A percentile compares a stretch with the other conserved stretches of the same genome.
These are phyloP conservation scores for Crossaster papposus DNA, from an alignment of 53 echinoderm and acorn worm species.

Conservation along the genomic window DNA sequence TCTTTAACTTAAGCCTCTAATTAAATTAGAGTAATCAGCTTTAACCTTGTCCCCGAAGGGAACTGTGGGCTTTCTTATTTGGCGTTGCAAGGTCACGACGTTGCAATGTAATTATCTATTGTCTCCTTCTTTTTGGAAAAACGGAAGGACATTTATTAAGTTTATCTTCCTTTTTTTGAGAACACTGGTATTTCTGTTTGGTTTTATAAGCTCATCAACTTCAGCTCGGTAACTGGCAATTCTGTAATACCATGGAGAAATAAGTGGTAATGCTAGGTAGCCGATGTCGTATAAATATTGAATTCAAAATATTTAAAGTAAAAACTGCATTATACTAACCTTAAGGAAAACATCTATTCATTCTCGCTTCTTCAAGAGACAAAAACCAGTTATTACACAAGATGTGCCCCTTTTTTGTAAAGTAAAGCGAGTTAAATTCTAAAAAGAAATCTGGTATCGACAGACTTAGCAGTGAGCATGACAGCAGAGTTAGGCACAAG, in stretches of 20 bases:
- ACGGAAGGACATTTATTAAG: no score
- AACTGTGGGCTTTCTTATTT: constrained; percentile 13
- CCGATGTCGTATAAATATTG: neutral
- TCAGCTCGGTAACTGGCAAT: no score
- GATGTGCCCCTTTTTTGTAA: neutral
- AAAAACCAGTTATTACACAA: no score
- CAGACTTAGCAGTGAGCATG: neutral
- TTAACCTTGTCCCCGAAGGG: constrained; percentile 41
- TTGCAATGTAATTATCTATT: neutral
- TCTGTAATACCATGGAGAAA: no score
- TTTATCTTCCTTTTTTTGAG: no score
- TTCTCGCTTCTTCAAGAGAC: neutral
- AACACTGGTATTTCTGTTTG: no score
- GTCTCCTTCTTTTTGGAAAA: no score
- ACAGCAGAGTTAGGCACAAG: neutral
- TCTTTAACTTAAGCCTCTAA: neutral
- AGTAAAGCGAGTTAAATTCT: neutral
- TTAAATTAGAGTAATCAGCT: neutral
- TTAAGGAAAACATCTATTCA: neutral
- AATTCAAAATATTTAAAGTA: neutral
- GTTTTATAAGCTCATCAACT: no score
- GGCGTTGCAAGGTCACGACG: neutral
- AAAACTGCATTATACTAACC: neutral
- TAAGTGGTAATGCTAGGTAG: no score
- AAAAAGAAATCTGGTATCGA: neutral